Evolutionary conservation across 2,888 invertebrate species (phyloP), one percentile per base, ranked within the genome.

Genomic region (Gonocerus acuteangulatus): DNA sequence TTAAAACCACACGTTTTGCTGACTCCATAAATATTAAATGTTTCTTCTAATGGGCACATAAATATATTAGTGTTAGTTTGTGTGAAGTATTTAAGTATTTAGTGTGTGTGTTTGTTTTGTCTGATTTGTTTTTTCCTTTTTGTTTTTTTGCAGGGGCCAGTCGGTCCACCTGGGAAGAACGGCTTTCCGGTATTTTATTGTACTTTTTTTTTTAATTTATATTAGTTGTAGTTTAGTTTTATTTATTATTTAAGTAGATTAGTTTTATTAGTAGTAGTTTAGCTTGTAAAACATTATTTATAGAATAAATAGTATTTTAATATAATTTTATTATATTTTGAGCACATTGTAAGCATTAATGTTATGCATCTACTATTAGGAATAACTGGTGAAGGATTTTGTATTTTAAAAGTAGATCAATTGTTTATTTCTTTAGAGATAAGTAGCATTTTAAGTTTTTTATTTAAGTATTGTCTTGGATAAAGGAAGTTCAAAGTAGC

Each of bases 131-230:
- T 59, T 56, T 64, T 56, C 62, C 62, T 60, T 64, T 62, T 67
- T 67, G 68, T 71, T 71, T 69, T 68, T 73, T 71, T 79, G 74
- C 83, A 89, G 89, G 89, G 89, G 74, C 77, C 83, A 72, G 80
- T 84, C 74, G 89, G 89, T 74, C 82, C 87, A 72, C 82, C 87
- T 71, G 89, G 89, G 75, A 89, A 88, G 79, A 89, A 87, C 76
- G 90, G 89, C 80, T 89, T 89, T 82, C 90, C 90, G 85, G 90
- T 90, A 84, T 79, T 78, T 66, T 63, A 63, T 64, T 54, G 49
- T 63, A 36, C n/a, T 39, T 59, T 48, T 36, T 45, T 63, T 48
- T 11, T 42, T 61, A 39, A 42, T 32, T 61, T 57, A 47, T 11
- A 48, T 34, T 36, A 13, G 23, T 45, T 9, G 7, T 51, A 13